Conservation (phyloP, 2,113 vertebrate genomes). For the Meriones unguiculatus region DNA sequence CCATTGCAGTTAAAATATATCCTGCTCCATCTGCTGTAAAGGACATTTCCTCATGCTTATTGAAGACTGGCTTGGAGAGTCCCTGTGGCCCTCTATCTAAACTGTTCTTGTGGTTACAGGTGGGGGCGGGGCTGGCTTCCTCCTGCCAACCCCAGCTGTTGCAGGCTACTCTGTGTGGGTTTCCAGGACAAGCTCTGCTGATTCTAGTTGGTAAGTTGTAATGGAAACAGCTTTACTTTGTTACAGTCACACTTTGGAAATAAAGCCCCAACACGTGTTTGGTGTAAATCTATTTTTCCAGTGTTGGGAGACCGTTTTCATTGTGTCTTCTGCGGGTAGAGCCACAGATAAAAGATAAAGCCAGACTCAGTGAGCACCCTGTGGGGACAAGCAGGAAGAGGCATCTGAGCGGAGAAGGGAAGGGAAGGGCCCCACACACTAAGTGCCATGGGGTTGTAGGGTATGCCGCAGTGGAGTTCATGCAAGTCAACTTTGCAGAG, state of each 20-base stretch:
- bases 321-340: conserved; percentile 34
- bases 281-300: conserved; percentile 58
- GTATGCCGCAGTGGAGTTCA: background rate
- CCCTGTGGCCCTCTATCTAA: conserved; percentile 33
- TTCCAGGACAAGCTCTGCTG: conserved; percentile 69
- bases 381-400: background rate
- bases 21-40: background rate
- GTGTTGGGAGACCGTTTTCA: background rate
- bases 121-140: conserved; percentile 68
- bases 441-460: background rate
- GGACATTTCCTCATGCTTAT: fast-evolving
- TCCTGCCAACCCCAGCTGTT: conserved; percentile 60
- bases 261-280: background rate
- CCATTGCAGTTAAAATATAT: background rate
- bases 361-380: background rate
- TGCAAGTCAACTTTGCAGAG: too few relatives aligned
- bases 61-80: conserved; percentile 41
- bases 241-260: conserved; percentile 43
- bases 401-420: background rate
- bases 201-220: conserved; percentile 63
- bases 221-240: conserved; percentile 53
- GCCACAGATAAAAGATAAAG: background rate
- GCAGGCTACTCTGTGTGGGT: conserved; percentile 56
- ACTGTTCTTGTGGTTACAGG: background rate
- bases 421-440: background rate